phyloP scores from a whole-genome alignment of 1,140 invertebrate genomes.

The Drosophila lacteicornis region DNA sequence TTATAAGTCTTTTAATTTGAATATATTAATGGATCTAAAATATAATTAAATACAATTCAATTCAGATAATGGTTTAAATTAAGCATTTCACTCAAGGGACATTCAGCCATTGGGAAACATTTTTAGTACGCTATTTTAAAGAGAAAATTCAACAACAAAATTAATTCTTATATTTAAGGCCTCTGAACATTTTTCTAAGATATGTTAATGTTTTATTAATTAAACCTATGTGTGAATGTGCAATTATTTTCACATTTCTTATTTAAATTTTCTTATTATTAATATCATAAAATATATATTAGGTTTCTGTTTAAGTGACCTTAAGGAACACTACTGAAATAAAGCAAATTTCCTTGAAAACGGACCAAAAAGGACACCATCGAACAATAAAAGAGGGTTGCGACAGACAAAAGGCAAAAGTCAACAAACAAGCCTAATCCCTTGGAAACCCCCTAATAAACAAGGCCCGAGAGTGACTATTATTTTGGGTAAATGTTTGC shows the following conservation, averaged over 20 bases:
- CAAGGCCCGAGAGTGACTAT: neutral
- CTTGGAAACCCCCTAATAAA: constrained; percentile 6
- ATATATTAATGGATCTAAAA: too few relatives aligned
- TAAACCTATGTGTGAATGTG: too few relatives aligned
- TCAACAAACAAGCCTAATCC: constrained; percentile 34
- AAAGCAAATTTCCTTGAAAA: neutral
- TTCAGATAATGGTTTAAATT: too few relatives aligned
- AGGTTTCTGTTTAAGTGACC: neutral
- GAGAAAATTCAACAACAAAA: neutral
- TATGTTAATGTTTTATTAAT: too few relatives aligned
- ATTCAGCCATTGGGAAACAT: too few relatives aligned
- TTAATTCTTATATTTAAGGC: neutral
- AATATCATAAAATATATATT: neutral
- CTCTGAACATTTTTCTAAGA: neutral
- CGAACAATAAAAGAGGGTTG: neutral
- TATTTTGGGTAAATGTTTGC: constrained; percentile 29
- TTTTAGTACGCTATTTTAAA: neutral
- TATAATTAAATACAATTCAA: too few relatives aligned
- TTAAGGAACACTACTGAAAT: neutral
- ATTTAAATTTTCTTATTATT: too few relatives aligned
- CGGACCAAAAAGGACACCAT: neutral
- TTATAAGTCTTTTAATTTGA: too few relatives aligned
- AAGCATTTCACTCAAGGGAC: neutral
- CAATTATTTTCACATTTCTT: neutral
- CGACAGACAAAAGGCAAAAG: constrained; percentile 7